Conservation (phyloP, 2,888 invertebrate genomes). For the Zygothrica quintamaculata region DNA sequence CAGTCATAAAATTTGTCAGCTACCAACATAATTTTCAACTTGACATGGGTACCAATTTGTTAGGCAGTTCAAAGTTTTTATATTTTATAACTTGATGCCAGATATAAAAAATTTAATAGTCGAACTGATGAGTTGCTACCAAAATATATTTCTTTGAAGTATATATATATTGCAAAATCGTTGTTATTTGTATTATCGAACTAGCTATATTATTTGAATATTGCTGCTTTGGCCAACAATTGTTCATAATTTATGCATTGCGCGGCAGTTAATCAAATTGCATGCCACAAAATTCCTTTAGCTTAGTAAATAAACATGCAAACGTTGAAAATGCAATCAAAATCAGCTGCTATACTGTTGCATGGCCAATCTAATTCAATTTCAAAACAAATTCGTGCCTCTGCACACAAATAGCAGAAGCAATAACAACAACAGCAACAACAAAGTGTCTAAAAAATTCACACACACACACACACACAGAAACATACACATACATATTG, state of each 20-base stretch:
- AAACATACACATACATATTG: conserved; percentile 43
- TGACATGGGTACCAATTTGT: conserved; percentile 39
- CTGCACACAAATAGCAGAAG: conserved; percentile 18
- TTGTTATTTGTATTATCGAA: no score
- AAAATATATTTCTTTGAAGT: no score
- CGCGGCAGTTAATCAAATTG: conserved; percentile 70
- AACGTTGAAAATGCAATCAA: conserved; percentile 70
- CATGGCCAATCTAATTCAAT: conserved; percentile 75
- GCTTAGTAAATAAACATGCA: conserved; percentile 35
- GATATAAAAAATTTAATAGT: conserved; percentile 49
- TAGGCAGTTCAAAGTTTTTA: conserved; percentile 35
- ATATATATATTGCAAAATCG: no score
- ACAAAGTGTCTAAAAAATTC: no score
- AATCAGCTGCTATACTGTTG: conserved; percentile 67
- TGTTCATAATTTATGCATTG: conserved; percentile 70
- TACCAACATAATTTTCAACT: conserved; percentile 47
- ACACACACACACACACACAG: conserved; percentile 16
- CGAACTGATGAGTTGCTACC: conserved; percentile 37
- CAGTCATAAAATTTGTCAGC: conserved; percentile 45
- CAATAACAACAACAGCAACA: conserved; percentile 10
- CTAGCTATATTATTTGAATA: not conserved
- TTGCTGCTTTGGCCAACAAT: conserved; percentile 28
- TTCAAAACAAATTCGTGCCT: conserved; percentile 71
- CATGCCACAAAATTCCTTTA: conserved; percentile 63
- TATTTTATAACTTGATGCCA: conserved; percentile 48